A percentile compares a stretch with the other conserved stretches of the same genome.
phyloP scores from a whole-genome alignment of 2,888 invertebrate species.

The Galeopsomyia nigrocyanea region DNA sequence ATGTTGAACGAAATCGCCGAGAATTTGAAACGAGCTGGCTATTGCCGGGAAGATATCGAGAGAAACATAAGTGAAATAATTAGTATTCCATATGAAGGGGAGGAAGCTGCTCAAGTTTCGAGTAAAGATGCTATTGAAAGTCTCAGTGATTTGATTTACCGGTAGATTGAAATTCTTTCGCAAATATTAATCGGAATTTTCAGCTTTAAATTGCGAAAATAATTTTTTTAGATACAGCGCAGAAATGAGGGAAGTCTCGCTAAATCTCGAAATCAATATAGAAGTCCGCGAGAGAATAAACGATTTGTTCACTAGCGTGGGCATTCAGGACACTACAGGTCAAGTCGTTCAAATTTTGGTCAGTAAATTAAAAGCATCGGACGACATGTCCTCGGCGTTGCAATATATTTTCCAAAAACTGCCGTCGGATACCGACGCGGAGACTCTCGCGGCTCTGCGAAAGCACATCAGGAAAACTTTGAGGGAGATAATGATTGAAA shows the following conservation, averaged over 20 bases:
- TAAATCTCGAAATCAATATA: constrained; percentile 71
- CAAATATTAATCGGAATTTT: background rate
- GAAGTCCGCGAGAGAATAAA: constrained; percentile 34
- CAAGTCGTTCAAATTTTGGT: constrained; percentile 42
- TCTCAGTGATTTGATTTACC: constrained; percentile 19
- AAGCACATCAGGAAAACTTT: constrained; percentile 48
- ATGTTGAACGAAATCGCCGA: constrained; percentile 43
- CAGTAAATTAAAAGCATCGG: constrained; percentile 42
- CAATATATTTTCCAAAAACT: constrained; percentile 49
- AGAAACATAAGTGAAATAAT: constrained; percentile 30
- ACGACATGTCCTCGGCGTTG: constrained; percentile 38
- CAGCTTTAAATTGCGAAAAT: background rate
- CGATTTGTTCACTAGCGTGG: constrained; percentile 50
- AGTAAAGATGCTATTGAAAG: constrained; percentile 24
- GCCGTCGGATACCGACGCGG: constrained; percentile 40
- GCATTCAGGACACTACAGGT: constrained; percentile 41
- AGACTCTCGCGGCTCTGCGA: constrained; percentile 43
- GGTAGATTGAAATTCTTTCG: constrained; percentile 20
- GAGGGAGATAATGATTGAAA: constrained; percentile 46
- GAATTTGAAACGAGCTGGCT: constrained; percentile 29
- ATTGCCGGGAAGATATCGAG: constrained; percentile 14
- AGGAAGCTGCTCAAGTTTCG: background rate
- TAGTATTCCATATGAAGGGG: background rate
- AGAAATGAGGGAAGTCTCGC: constrained; percentile 62
- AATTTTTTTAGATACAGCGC: constrained; percentile 51